Base-by-base conservation (phyloP, 2,113 vertebrate species). In the Platycercus adscitus region DNA sequence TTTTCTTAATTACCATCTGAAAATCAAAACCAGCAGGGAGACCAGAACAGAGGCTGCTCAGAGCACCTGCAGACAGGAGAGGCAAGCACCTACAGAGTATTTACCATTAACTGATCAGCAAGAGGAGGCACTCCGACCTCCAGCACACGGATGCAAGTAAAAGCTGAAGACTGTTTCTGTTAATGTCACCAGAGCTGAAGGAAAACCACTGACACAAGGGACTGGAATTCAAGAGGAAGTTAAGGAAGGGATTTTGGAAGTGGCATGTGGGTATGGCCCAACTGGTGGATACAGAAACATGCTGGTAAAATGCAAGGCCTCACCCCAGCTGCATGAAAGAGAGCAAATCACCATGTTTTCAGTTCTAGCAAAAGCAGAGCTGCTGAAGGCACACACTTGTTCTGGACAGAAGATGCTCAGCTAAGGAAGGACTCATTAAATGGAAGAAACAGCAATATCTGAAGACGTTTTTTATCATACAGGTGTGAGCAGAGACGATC, bases 1-100 rank as follows among this genome's bases (percentile, higher is more conserved):
- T 65, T 52, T 75, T 13, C 39, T 47, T 83, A 75, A 91, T 93
- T 95, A 83, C 25, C 61, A 81, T 56, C 53, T 56, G 61, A 94
- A 89, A 93, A 94, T 81, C 39, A 75, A 83, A 94, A 88, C 7
- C 91, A 88, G 85, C 49, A 88, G 85, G 89, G 64, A 95, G 60
- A 58, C 50, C 58, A 80, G 79, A 73, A 50, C 10, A 94, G 43
- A 63, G 53, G 37, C 52, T 61, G 81, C 81, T 91, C 70, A 16
- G 53, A 89, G 81, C 85, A 66, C 43, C 70, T 70, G 78, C 13
- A 76, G 52, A 16, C 23, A 81, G 73, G 21, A 24, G 43, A 65
- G 53, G 49, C 19, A 61, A 73, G n/a, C 21, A 63, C 82, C 79
- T 56, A n/a, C 37, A 7, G 64, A 77, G 72, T 7, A 39, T 35